phyloP scores from a whole-genome alignment of 2,888 invertebrate genomes.

The Microctonus brassicae region DNA sequence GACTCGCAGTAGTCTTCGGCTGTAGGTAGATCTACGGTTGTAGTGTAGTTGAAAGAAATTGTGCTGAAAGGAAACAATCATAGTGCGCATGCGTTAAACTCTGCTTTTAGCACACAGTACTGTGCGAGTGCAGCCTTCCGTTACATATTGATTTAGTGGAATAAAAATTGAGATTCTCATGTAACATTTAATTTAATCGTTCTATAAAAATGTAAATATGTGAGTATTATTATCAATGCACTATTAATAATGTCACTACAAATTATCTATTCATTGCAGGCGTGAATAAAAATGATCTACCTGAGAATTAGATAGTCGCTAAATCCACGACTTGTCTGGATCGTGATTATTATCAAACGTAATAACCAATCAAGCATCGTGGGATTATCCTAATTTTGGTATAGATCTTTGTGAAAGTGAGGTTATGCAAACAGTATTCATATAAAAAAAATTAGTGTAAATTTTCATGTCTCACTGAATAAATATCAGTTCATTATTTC shows the following conservation, averaged over 20 bases:
- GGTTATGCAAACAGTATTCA: neutral
- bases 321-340: slow-evolving; percentile 58
- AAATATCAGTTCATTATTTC: neutral
- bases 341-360: slow-evolving; percentile 61
- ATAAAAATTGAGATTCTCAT: too few relatives aligned
- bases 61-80: too few relatives aligned
- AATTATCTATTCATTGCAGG: neutral
- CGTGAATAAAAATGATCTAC: slow-evolving; percentile 50
- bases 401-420: neutral
- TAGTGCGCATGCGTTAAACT: too few relatives aligned
- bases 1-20: too few relatives aligned
- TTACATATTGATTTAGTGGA: too few relatives aligned
- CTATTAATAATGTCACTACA: neutral
- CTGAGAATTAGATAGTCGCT: slow-evolving; percentile 55
- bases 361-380: slow-evolving; percentile 54
- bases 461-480: neutral
- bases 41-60: too few relatives aligned
- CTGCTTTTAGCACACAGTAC: too few relatives aligned
- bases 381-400: slow-evolving; percentile 49
- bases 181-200: neutral
- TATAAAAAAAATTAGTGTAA: neutral
- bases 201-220: neutral
- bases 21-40: too few relatives aligned
- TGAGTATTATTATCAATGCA: neutral
- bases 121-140: too few relatives aligned